These are phyloP conservation scores for Brenthis hecate DNA, from an alignment of 2,888 invertebrate species.

Conservation along the genomic window DNA sequence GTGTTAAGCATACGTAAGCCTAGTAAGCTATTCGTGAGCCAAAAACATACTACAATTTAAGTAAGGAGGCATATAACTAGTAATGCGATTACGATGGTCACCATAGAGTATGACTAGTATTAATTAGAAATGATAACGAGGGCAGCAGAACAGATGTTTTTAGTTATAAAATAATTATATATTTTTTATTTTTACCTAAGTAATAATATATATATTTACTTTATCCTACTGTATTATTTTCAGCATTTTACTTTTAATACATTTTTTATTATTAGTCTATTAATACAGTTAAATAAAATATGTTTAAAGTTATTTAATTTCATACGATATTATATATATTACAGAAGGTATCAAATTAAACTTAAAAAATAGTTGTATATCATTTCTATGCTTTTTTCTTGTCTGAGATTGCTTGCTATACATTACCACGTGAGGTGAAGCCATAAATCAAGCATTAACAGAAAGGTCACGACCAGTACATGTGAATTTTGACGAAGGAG, in stretches of 20 bases:
- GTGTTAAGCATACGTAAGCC: slow-evolving; percentile 17
- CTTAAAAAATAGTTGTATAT: not conserved
- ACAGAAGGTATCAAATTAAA: not conserved
- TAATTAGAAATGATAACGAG: slow-evolving; percentile 1
- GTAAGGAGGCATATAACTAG: slow-evolving; percentile 18
- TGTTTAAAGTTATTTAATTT: too few relatives aligned
- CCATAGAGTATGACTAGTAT: not conserved
- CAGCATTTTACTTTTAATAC: too few relatives aligned
- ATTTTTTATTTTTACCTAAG: too few relatives aligned
- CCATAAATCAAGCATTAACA: slow-evolving; percentile 40
- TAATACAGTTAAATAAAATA: too few relatives aligned
- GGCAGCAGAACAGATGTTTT: too few relatives aligned
- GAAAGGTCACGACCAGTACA: slow-evolving; percentile 38
- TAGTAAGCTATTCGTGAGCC: slow-evolving; percentile 26
- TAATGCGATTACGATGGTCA: slow-evolving; percentile 38
- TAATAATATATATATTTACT: too few relatives aligned
- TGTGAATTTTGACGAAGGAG: slow-evolving; percentile 30
- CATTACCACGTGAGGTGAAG: slow-evolving; percentile 38
- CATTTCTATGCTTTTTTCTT: slow-evolving; percentile 18
- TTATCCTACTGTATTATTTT: too few relatives aligned
- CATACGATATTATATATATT: not conserved
- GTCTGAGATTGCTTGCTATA: slow-evolving; percentile 28
- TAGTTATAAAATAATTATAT: too few relatives aligned
- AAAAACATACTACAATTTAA: slow-evolving; percentile 10
- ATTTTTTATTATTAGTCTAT: too few relatives aligned